A percentile compares a stretch with the other conserved stretches of the same genome.
phyloP scores from a whole-genome alignment of 2,888 invertebrate genomes.

The Caenorhabditis sp. region DNA sequence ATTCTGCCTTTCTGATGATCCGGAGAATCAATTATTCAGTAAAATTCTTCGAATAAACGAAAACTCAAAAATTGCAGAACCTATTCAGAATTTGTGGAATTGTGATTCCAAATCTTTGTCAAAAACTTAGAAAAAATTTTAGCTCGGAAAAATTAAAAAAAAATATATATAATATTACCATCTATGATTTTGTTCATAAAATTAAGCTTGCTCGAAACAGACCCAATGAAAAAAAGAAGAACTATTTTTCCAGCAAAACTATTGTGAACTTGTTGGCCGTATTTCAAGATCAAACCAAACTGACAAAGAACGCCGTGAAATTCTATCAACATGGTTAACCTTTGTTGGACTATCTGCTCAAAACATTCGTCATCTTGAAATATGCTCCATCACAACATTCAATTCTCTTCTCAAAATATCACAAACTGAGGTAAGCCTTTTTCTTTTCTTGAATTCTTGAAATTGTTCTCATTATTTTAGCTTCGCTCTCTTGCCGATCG shows the following conservation, averaged over 20 bases:
- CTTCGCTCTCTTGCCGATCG: conserved; percentile 47
- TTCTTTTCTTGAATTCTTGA: not conserved
- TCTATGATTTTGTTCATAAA: no score
- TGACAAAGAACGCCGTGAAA: conserved; percentile 26
- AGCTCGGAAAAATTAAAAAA: no score
- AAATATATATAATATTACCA: no score
- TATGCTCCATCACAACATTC: conserved; percentile 44
- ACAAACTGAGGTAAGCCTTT: conserved; percentile 34
- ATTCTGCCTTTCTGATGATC: no score
- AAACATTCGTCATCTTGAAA: conserved; percentile 49
- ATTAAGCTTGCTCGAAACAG: no score
- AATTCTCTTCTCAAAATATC: conserved; percentile 33
- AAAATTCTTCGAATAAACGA: no score
- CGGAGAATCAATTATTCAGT: no score
- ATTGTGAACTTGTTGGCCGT: conserved; percentile 13
- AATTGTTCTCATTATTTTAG: conserved; percentile 21
- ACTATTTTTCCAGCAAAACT: conserved; percentile 1
- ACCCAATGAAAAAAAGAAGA: conserved; percentile 16
- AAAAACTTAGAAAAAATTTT: not conserved
- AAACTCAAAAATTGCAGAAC: no score
- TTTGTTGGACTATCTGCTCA: conserved; percentile 44
- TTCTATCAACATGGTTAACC: conserved; percentile 36
- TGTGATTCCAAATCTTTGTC: not conserved
- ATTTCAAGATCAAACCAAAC: conserved; percentile 13
- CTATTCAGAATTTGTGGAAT: conserved; percentile 2